A percentile compares a stretch with the other conserved stretches of the same genome.
These are phyloP conservation scores for Malthinus flaveolus DNA, from an alignment of 2,888 invertebrate species.

Conservation along the genomic window DNA sequence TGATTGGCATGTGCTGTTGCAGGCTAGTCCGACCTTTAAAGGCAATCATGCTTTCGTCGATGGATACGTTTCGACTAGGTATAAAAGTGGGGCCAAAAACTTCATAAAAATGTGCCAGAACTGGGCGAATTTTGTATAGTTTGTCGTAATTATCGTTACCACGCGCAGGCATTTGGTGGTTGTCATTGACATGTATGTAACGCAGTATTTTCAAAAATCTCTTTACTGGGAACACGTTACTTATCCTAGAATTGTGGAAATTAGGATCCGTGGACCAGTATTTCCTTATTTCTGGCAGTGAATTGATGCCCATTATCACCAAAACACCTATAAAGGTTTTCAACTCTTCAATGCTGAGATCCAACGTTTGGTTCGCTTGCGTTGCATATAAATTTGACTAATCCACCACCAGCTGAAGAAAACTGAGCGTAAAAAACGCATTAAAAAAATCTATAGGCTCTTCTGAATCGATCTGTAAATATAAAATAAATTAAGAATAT, in stretches of 20 bases:
- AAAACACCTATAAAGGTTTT: slow-evolving; percentile 2
- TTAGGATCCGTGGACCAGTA: too few relatives aligned
- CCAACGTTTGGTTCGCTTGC: neutral
- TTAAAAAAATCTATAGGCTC: slow-evolving; percentile 5
- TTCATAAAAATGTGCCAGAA: too few relatives aligned
- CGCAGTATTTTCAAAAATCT: too few relatives aligned
- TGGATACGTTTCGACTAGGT: too few relatives aligned
- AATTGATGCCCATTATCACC: slow-evolving; percentile 1
- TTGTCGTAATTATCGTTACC: too few relatives aligned
- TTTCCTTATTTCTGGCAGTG: neutral
- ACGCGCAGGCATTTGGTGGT: too few relatives aligned
- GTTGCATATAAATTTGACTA: slow-evolving; percentile 9
- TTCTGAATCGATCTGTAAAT: slow-evolving; percentile 5
- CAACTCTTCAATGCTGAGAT: neutral
- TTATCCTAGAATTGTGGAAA: too few relatives aligned
- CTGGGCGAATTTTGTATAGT: too few relatives aligned
- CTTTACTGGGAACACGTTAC: too few relatives aligned
- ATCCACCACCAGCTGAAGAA: neutral
- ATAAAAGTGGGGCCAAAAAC: too few relatives aligned
- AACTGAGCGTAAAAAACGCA: neutral
- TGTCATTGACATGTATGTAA: too few relatives aligned
- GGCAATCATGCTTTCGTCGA: slow-evolving; percentile 25
- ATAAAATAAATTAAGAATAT: neutral
- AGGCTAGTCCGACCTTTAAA: slow-evolving; percentile 10
- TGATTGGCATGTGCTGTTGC: slow-evolving; percentile 9